Conservation (phyloP, 2,113 vertebrate genomes). For the Porphyrio hochstetteri region DNA sequence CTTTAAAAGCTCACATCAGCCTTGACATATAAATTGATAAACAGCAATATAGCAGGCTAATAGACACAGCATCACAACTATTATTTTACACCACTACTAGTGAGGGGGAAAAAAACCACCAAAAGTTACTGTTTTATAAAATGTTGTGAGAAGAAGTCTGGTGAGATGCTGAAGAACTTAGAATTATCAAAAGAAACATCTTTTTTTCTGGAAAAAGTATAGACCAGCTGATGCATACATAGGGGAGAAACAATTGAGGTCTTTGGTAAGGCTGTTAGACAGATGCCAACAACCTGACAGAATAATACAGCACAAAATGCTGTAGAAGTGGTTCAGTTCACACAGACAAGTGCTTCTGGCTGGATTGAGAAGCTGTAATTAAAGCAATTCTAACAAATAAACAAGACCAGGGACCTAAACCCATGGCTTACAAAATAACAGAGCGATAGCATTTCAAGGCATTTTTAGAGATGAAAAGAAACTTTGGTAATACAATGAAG, state of each 20-base stretch:
- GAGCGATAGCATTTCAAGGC: not conserved
- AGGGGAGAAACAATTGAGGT: not conserved
- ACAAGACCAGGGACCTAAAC: not conserved
- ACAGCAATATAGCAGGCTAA: not conserved
- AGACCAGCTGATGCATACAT: not conserved
- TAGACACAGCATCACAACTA: not conserved
- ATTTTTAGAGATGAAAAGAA: not conserved
- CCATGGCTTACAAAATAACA: not conserved
- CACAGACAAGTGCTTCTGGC: not conserved
- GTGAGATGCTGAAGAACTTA: not conserved
- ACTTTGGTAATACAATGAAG: not conserved
- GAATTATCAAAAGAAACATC: not conserved
- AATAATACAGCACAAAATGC: not conserved
- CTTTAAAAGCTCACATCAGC: not conserved
- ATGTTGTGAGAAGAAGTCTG: not conserved
- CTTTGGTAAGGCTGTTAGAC: not conserved
- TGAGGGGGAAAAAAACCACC: rapidly evolving
- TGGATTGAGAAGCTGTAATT: not conserved
- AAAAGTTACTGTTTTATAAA: not conserved
- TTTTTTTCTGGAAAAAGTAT: not conserved
- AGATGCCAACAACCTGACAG: not conserved
- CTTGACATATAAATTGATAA: not conserved
- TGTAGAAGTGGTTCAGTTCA: not conserved
- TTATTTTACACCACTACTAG: not conserved
- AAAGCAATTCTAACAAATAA: not conserved